These are phyloP conservation scores for Morpho achilles DNA, from an alignment of 2,888 invertebrate species.

Conservation along the genomic window DNA sequence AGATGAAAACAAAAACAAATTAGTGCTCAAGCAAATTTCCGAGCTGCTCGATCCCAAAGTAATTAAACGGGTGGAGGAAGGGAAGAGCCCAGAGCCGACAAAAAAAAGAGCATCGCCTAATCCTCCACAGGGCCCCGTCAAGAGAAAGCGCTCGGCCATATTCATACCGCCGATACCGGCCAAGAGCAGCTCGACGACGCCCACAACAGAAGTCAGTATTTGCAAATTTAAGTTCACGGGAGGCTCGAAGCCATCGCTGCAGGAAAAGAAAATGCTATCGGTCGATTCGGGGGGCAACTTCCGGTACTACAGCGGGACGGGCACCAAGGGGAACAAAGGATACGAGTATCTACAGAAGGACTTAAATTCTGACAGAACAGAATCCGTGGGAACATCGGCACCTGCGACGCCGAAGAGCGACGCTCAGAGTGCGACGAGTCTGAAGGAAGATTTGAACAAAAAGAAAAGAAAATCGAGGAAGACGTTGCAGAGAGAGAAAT, in stretches of 20 bases:
- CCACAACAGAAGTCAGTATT: constrained; percentile 92
- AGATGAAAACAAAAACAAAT: constrained; percentile 64
- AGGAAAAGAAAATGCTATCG: constrained; percentile 95
- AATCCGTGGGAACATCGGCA: constrained; percentile 22
- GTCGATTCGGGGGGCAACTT: constrained; percentile 94
- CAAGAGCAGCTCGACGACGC: constrained; percentile 84
- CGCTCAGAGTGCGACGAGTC: constrained; percentile 30
- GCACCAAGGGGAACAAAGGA: constrained; percentile 89
- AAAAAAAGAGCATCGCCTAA: constrained; percentile 70
- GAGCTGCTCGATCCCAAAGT: constrained; percentile 68
- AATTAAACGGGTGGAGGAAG: constrained; percentile 57
- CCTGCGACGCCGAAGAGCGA: constrained; percentile 39
- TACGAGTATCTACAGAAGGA: constrained; percentile 89
- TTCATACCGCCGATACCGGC: constrained; percentile 91
- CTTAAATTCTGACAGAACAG: constrained; percentile 75
- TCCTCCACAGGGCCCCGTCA: constrained; percentile 68
- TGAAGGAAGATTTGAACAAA: constrained; percentile 66
- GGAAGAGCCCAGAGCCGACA: constrained; percentile 50
- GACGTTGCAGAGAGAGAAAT: constrained; percentile 90
- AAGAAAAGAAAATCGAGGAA: constrained; percentile 88
- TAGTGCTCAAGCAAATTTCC: constrained; percentile 70
- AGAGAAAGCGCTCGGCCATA: constrained; percentile 89
- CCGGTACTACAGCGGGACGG: constrained; percentile 91
- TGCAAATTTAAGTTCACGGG: constrained; percentile 97
- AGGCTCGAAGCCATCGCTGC: constrained; percentile 91